Base-by-base conservation (phyloP, 2,888 invertebrate genomes). In the Anaspis maculata region DNA sequence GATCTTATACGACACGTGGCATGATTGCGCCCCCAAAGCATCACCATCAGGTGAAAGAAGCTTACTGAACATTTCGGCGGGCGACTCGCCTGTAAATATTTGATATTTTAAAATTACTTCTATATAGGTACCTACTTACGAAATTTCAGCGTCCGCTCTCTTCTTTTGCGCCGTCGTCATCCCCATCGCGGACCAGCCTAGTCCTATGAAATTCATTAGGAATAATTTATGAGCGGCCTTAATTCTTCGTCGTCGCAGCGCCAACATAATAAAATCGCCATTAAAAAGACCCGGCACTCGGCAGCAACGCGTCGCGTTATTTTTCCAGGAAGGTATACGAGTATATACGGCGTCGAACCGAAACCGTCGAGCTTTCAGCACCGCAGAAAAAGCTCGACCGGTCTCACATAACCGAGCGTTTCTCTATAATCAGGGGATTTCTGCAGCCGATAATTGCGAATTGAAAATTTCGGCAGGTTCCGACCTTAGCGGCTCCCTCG, bases 401-500 rank as follows among this genome's bases (percentile, higher is more conserved):
- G n/a, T n/a, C n/a, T n/a, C n/a, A n/a, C n/a, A n/a, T n/a, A n/a
- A n/a, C n/a, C n/a, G n/a, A n/a, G n/a, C n/a, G n/a, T n/a, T n/a
- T n/a, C 31, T 38, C 37, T 43, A 44, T 48, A 47, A 50, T 47
- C 45, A 46, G 29, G 39, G 42, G 42, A 37, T 39, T 36, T 47
- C 36, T 32, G 32, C 43, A 46, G 46, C 43, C 47, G 52, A 54
- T 57, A 58, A 58, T 58, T 58, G 57, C 48, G 53, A 57, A 59
- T 59, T 58, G 58, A 56, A 57, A 59, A 57, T 59, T 58, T 58
- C 51, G 49, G 53, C 56, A 56, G 53, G 53, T 54, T 47, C 47
- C 50, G 49, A 49, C 50, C 52, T 53, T 45, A 46, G 50, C 49
- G 49, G 48, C 48, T 46, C 46, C 39, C 42, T 31, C 23, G 26